Conservation (phyloP, 64 coral and sea anemone genomes). For the Cladopsammia gracilis region DNA sequence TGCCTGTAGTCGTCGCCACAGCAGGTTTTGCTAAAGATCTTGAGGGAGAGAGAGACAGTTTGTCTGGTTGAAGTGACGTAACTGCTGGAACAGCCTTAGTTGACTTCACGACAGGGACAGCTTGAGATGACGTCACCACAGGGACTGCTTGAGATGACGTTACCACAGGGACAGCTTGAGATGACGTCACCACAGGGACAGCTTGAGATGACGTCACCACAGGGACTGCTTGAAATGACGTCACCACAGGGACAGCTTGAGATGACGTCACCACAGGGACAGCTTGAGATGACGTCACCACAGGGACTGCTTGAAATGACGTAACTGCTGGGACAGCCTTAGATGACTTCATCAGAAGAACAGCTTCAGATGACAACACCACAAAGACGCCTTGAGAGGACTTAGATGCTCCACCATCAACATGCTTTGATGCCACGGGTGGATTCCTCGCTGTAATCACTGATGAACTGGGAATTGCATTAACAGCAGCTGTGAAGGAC, state of each 20-base stretch:
- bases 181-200: neutral
- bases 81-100: too few species aligned
- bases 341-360: neutral
- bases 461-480: neutral
- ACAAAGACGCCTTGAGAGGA: neutral
- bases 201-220: neutral
- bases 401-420: neutral
- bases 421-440: neutral
- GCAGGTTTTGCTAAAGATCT: neutral
- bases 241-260: too few species aligned
- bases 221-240: neutral
- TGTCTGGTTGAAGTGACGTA: neutral
- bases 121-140: conserved; percentile 1
- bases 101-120: neutral
- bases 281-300: neutral
- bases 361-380: neutral
- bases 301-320: neutral
- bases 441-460: neutral
- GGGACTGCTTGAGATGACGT: neutral
- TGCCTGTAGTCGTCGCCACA: neutral
- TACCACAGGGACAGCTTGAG: neutral
- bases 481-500: neutral
- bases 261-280: neutral
- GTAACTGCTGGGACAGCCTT: neutral
- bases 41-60: neutral